phyloP scores from a whole-genome alignment of 1,140 invertebrate genomes.

The Battus philenor region DNA sequence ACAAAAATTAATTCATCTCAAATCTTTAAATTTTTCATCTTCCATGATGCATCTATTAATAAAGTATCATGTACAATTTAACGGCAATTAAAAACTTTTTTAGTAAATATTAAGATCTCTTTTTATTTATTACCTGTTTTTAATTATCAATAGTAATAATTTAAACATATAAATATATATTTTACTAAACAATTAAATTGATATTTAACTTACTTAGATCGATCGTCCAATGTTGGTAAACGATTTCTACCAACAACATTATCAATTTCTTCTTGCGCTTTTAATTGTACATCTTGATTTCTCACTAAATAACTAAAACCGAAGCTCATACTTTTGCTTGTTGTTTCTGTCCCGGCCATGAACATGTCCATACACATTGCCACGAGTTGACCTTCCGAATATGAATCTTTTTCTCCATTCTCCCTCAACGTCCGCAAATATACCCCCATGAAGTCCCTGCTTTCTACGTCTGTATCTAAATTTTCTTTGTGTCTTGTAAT shows the following conservation, averaged over 20 bases:
- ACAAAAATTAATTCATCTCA: no score
- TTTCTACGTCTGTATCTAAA: constrained; percentile 77
- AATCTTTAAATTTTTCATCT: no score
- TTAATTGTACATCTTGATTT: constrained; percentile 86
- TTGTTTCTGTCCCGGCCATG: constrained; percentile 90
- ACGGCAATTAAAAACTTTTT: no score
- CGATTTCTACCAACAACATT: constrained; percentile 81
- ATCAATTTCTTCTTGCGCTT: constrained; percentile 89
- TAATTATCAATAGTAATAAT: background rate
- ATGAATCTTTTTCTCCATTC: constrained; percentile 69
- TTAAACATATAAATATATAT: constrained; percentile 7
- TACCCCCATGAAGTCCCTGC: constrained; percentile 90
- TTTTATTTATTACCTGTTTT: background rate
- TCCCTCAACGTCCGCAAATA: constrained; percentile 83
- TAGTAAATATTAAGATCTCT: no score
- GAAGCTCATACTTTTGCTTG: constrained; percentile 85
- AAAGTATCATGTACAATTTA: no score
- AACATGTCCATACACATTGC: constrained; percentile 89
- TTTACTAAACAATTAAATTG: constrained; percentile 8
- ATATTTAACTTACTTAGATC: constrained; percentile 77
- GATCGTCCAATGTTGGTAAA: constrained; percentile 82
- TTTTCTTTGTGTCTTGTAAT: constrained; percentile 84
- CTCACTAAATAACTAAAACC: constrained; percentile 86
- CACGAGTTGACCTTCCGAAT: constrained; percentile 82
- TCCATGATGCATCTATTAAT: no score